A percentile compares a stretch with the other conserved stretches of the same genome.
phyloP scores from a whole-genome alignment of 2,113 vertebrate genomes.

The Podarcis raffonei region DNA sequence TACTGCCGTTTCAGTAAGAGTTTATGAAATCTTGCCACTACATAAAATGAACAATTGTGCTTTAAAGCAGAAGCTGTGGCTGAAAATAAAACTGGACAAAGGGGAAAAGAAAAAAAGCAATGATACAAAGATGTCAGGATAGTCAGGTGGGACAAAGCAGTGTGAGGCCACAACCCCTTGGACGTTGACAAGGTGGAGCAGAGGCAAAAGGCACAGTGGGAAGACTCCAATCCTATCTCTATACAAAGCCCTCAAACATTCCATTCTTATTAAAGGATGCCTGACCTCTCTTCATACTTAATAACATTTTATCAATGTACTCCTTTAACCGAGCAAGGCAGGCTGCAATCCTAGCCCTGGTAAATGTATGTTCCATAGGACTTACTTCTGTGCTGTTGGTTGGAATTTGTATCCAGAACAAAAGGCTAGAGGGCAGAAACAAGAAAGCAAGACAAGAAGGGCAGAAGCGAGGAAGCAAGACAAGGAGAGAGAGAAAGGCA shows the following conservation, averaged over 20 bases:
- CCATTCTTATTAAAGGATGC: background rate
- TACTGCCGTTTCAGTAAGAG: background rate
- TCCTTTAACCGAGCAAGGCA: background rate
- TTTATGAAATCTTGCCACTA: conserved; percentile 20
- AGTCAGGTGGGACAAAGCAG: background rate
- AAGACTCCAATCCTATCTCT: background rate
- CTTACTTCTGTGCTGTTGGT: background rate
- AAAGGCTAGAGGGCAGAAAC: background rate
- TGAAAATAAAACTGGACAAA: conserved; percentile 1
- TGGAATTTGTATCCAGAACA: background rate
- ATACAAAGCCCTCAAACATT: background rate
- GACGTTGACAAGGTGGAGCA: background rate
- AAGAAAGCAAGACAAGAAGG: too few species aligned
- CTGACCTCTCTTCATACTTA: background rate
- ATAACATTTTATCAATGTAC: background rate
- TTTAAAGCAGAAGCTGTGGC: conserved; percentile 18
- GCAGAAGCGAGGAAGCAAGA: background rate
- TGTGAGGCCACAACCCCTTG: background rate
- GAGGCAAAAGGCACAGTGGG: background rate
- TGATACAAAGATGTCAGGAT: background rate
- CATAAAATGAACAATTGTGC: conserved; percentile 30
- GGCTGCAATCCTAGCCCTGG: too few species aligned
- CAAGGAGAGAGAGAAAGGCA: background rate
- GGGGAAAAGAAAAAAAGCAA: background rate
- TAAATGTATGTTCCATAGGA: too few species aligned